Base-by-base conservation (phyloP, 2,888 invertebrate genomes). In the Trachelus iudaicus region DNA sequence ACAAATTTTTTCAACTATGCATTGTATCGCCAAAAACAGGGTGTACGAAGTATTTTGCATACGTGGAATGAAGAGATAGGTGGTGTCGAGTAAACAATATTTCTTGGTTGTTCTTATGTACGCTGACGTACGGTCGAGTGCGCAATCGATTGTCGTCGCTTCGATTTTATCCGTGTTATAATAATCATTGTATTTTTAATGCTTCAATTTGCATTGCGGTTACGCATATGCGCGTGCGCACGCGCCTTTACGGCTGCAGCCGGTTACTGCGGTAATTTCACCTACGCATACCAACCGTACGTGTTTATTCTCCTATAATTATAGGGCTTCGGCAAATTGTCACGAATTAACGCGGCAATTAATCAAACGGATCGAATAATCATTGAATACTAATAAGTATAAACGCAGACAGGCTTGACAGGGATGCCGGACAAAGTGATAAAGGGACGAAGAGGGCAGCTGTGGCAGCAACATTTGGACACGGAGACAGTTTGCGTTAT, bases 291-390 rank as follows among this genome's bases (percentile, higher is more conserved):
- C 40, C 40, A 2, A 40, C 40, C 4, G 15, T 6, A 40, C 40
- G 40, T 15, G 40, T 40, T 40, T 40, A 40, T 40, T 40, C 40
- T 6, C 23, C 76, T 79, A 34, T 68, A 68, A 74, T 77, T 74
- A 77, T 69, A 56, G 34, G 12, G 77, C 30, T 4, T 71, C 13
- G 69, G 15, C 69, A 75, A 75, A 75, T 69, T 34, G 73, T 75
- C 78, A 77, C 80, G 76, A 79, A 82, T 80, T 79, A 82, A 80
- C 80, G 79, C 69, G 79, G 81, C 83, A 82, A 86, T 86, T 85
- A 86, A 86, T 85, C 83, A 85, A 81, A 82, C 81, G 74, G 73
- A 79, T 81, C 77, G 80, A 81, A 83, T 82, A 80, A 83, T 81
- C 78, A 81, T 82, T 78, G 77, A 76, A 75, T 73, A 78, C 56